A percentile compares a stretch with the other conserved stretches of the same genome.
These are phyloP conservation scores for Gnathonemus longibarbis DNA, from an alignment of 2,113 vertebrate species.

Conservation along the genomic window DNA sequence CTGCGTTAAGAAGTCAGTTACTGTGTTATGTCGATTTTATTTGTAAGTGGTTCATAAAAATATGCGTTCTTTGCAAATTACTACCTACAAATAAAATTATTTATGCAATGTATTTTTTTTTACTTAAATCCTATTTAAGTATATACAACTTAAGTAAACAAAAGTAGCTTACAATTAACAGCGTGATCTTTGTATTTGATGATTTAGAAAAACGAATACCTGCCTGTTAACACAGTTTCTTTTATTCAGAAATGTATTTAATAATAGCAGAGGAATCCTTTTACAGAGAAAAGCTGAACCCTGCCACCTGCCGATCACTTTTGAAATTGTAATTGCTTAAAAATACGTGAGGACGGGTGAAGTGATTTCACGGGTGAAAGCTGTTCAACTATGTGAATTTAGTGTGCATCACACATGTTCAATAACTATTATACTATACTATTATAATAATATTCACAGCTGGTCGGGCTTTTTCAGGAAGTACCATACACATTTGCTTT, in stretches of 20 bases:
- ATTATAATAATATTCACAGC: no score
- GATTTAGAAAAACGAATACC: neutral
- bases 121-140: neutral
- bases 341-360: neutral
- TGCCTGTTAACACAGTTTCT: neutral
- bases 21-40: neutral
- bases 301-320: slow-evolving; percentile 20
- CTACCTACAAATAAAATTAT: neutral
- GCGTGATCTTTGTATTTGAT: neutral
- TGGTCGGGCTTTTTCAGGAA: neutral
- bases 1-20: neutral
- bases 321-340: neutral
- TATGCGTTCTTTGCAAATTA: neutral
- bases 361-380: neutral
- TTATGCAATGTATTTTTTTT: neutral
- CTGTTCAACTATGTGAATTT: neutral
- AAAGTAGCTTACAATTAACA: neutral
- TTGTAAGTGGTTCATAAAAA: neutral
- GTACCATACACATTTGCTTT: neutral
- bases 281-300: neutral
- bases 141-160: neutral
- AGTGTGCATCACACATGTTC: neutral
- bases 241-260: neutral
- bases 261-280: neutral
- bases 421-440: no score